Conservation (phyloP, 2,888 invertebrate genomes). For the Machimus atricapillus region DNA sequence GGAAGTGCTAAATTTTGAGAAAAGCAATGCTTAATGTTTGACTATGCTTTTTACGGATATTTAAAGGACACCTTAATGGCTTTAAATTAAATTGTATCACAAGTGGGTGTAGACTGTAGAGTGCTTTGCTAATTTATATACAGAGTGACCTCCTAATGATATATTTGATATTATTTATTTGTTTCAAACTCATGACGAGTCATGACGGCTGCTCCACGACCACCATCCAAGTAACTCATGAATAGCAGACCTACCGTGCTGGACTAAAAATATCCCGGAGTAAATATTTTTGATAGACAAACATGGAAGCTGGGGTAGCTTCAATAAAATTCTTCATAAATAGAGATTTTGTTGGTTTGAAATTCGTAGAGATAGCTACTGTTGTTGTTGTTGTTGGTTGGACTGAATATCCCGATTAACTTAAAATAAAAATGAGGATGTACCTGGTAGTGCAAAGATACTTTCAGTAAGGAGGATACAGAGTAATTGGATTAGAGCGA, state of each 20-base stretch:
- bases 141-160: not conserved
- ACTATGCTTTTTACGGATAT: not conserved
- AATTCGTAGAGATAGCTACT: not conserved
- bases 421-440: not conserved
- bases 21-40: not conserved
- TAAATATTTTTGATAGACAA: not conserved
- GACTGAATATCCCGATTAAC: not conserved
- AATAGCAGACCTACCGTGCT: no score
- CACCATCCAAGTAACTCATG: no score
- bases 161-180: not conserved
- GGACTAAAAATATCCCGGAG: not conserved
- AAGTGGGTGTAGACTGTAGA: not conserved
- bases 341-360: not conserved
- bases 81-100: not conserved
- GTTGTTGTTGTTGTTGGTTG: not conserved
- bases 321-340: not conserved
- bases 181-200: not conserved
- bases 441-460: not conserved
- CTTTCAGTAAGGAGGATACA: not conserved
- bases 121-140: not conserved
- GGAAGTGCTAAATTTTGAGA: not conserved
- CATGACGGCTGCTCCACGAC: not conserved
- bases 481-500: no score
- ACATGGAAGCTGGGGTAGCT: not conserved
- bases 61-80: not conserved